These are phyloP conservation scores for Larimichthys crocea DNA, from an alignment of 2,113 vertebrate species.

Conservation along the genomic window DNA sequence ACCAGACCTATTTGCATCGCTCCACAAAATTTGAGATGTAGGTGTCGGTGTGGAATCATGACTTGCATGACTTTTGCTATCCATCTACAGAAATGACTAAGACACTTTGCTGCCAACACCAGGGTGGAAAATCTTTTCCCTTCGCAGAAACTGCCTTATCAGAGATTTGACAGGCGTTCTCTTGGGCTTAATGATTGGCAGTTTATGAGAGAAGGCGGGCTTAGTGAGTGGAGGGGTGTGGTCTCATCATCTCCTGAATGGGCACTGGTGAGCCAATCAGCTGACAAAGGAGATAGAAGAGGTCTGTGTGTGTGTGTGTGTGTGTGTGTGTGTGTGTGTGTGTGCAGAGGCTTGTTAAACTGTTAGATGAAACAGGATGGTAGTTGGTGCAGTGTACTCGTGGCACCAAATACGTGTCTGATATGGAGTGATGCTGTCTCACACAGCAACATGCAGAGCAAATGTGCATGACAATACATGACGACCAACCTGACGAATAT, in stretches of 20 bases:
- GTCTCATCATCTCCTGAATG: slow-evolving; percentile 17
- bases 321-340: neutral
- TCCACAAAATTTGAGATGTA: neutral
- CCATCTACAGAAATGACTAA: slow-evolving; percentile 25
- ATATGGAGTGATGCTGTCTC: neutral
- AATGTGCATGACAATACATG: neutral
- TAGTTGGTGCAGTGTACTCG: slow-evolving; percentile 29
- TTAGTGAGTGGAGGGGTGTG: neutral
- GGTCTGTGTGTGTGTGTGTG: neutral
- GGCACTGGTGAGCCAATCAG: slow-evolving; percentile 32
- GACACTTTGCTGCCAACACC: slow-evolving; percentile 33
- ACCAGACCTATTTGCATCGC: neutral
- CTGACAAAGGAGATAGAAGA: slow-evolving; percentile 15
- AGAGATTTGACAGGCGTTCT: neutral
- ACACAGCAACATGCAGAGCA: neutral
- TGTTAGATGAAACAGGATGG: neutral
- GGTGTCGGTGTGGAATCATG: neutral
- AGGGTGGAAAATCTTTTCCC: neutral
- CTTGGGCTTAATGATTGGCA: slow-evolving; percentile 19
- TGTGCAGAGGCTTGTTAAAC: neutral
- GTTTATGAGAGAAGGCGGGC: neutral
- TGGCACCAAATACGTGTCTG: neutral
- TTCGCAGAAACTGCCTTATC: slow-evolving; percentile 9
- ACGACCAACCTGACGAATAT: neutral
- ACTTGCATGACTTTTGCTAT: neutral